Percentiles rank a stretch among this genome's conserved stretches.
Evolutionary conservation across 2,888 invertebrate species (phyloP).

Genomic region (Lapara coniferarum): DNA sequence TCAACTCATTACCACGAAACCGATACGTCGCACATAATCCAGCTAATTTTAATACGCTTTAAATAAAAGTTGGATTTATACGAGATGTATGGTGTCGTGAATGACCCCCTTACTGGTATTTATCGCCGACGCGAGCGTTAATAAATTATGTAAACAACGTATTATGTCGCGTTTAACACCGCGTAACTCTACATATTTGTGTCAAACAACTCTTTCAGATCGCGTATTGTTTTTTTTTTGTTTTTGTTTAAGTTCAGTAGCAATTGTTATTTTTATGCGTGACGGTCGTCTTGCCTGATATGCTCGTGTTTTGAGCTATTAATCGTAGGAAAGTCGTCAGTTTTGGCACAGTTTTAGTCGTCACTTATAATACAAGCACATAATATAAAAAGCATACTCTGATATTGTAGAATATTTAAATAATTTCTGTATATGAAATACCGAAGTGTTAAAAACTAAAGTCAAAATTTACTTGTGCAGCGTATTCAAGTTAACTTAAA

Average conservation of each 20-base stretch:
- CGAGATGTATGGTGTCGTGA: conserved; percentile 55
- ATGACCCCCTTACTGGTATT: conserved; percentile 72
- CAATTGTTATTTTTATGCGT: no score
- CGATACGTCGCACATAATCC: conserved; percentile 37
- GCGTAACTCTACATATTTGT: conserved; percentile 66
- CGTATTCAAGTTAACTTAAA: no score
- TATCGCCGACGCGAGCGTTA: conserved; percentile 64
- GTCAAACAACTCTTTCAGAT: conserved; percentile 46
- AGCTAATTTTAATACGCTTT: conserved; percentile 44
- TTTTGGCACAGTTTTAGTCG: no score
- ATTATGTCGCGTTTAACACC: conserved; percentile 52
- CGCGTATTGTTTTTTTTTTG: conserved; percentile 27
- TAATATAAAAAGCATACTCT: no score
- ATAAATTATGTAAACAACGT: conserved; percentile 65
- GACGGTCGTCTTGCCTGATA: no score
- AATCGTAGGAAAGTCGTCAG: no score
- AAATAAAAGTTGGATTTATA: conserved; percentile 56
- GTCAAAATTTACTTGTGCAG: no score
- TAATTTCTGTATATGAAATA: no score
- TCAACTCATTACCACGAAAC: conserved; percentile 17
- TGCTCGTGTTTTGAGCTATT: no score
- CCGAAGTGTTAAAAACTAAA: no score
- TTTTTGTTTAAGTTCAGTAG: conserved; percentile 16
- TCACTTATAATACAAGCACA: no score
- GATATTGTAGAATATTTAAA: no score